Evolutionary conservation across 1,140 invertebrate genomes (phyloP).

Genomic region (Cherax destructor): DNA sequence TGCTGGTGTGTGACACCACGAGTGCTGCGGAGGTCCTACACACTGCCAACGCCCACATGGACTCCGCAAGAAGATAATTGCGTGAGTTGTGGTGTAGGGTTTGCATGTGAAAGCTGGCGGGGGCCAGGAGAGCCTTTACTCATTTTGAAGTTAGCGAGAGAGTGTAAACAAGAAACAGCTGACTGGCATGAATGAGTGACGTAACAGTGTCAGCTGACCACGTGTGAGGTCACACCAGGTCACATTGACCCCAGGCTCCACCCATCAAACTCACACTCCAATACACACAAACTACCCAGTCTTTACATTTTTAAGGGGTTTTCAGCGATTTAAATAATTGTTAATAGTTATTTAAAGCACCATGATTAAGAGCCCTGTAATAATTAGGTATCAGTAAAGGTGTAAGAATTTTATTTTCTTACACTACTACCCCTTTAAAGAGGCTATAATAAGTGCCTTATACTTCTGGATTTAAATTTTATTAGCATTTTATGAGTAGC

Average conservation of each 20-base stretch:
- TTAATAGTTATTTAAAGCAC: slow-evolving; percentile 5
- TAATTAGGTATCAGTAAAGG: not conserved
- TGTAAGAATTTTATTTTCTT: not conserved
- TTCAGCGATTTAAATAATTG: slow-evolving; percentile 14
- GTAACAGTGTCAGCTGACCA: slow-evolving; percentile 58
- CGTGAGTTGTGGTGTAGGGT: slow-evolving; percentile 33
- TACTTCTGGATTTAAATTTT: too few species aligned
- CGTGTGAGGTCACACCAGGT: slow-evolving; percentile 39
- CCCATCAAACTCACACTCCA: too few species aligned
- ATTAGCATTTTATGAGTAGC: too few species aligned
- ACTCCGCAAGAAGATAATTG: not conserved
- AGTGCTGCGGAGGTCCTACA: slow-evolving; percentile 30
- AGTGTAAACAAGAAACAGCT: slow-evolving; percentile 70
- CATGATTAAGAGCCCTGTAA: not conserved
- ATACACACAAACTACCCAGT: not conserved
- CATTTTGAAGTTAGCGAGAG: slow-evolving; percentile 63
- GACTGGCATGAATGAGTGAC: slow-evolving; percentile 69
- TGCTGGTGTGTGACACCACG: not conserved
- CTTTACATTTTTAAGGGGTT: slow-evolving; percentile 28
- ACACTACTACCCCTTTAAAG: not conserved
- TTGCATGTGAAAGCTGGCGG: slow-evolving; percentile 28
- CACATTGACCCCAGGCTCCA: not conserved
- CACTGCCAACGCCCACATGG: slow-evolving; percentile 10
- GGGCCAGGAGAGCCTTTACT: slow-evolving; percentile 38
- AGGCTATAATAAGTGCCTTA: too few species aligned